These are phyloP conservation scores for Spodoptera exigua DNA, from an alignment of 2,888 invertebrate species.

Conservation along the genomic window DNA sequence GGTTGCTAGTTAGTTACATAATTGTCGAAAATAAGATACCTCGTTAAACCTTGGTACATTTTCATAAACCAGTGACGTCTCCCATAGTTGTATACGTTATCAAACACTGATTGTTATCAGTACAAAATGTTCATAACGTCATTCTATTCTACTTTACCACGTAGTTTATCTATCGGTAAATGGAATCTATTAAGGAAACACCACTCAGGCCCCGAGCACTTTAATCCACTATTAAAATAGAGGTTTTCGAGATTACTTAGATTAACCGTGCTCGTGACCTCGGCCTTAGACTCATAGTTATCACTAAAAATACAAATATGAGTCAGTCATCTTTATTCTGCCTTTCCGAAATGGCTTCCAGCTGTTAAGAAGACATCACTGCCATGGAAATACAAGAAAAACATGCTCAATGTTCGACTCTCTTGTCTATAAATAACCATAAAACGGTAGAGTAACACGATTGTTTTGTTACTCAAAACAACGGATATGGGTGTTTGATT, in stretches of 20 bases:
- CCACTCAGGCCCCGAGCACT: constrained; percentile 42
- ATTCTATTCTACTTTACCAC: constrained; percentile 16
- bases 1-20: too few species aligned
- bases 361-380: constrained; percentile 52
- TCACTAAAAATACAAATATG: constrained; percentile 68
- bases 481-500: constrained; percentile 67
- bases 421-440: constrained; percentile 50
- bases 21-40: not conserved
- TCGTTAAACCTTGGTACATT: not conserved
- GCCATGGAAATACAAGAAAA: constrained; percentile 52
- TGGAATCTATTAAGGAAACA: constrained; percentile 54
- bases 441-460: constrained; percentile 30
- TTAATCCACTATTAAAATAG: constrained; percentile 50
- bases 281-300: constrained; percentile 70
- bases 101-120: constrained; percentile 21
- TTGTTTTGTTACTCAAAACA: constrained; percentile 57
- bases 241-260: constrained; percentile 49
- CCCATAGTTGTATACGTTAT: constrained; percentile 17
- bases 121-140: constrained; percentile 21
- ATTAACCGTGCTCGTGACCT: constrained; percentile 72
- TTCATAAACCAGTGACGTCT: constrained; percentile 2
- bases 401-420: constrained; percentile 25
- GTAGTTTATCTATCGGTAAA: constrained; percentile 46
- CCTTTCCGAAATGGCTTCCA: constrained; percentile 45
- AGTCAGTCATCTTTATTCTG: constrained; percentile 42